phyloP scores from a whole-genome alignment of 2,113 vertebrate species.

The Hyperoodon ampullatus region DNA sequence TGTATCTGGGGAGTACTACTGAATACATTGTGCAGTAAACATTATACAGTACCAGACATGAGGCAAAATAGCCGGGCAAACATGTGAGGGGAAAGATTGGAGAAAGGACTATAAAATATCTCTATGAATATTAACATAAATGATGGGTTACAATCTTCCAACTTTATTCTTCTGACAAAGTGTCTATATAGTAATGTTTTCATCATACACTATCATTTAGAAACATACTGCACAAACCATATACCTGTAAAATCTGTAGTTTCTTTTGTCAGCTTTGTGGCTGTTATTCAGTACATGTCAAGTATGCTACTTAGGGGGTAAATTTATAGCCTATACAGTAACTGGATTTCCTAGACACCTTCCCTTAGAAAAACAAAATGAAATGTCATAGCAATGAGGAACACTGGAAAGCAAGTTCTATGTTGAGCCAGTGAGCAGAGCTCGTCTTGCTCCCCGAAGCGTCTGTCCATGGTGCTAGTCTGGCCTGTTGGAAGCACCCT shows the following conservation, averaged over 20 bases:
- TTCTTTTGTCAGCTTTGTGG: constrained; percentile 58
- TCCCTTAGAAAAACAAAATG: constrained; percentile 60
- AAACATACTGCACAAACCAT: not conserved
- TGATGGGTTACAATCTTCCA: constrained; percentile 35
- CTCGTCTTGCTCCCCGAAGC: not conserved
- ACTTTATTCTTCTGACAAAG: constrained; percentile 56
- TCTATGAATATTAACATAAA: constrained; percentile 57
- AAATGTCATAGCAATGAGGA: constrained; percentile 33
- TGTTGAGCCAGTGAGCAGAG: constrained; percentile 15
- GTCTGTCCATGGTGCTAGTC: not conserved
- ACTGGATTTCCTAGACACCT: constrained; percentile 59
- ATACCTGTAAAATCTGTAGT: constrained; percentile 43
- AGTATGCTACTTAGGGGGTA: constrained; percentile 59
- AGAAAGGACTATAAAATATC: constrained; percentile 54
- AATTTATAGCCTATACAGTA: constrained; percentile 56
- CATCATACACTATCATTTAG: not conserved
- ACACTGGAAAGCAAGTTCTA: not conserved
- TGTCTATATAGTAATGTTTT: constrained; percentile 24
- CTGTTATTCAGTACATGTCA: constrained; percentile 45
- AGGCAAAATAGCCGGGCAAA: constrained; percentile 39
- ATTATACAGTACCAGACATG: constrained; percentile 34
- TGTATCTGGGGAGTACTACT: constrained; percentile 17
- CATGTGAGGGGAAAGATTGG: not conserved
- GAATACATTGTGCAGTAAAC: not conserved
- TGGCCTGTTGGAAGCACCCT: constrained; percentile 18